These are phyloP conservation scores for Panthera leo DNA, from an alignment of 2,113 vertebrate species.

Conservation along the genomic window DNA sequence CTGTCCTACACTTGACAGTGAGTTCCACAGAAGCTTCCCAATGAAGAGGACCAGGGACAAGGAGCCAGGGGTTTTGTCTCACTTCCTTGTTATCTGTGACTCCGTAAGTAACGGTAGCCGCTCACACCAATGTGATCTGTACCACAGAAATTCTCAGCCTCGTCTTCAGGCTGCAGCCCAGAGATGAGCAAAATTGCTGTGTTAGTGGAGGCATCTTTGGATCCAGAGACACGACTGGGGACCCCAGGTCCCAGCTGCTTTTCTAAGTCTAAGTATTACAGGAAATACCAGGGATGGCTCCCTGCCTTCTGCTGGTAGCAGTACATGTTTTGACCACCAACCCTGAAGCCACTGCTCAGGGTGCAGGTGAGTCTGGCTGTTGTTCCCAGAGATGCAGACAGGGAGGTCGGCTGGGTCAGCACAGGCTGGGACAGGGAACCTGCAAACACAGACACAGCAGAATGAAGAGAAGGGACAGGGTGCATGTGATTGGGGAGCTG, in stretches of 20 bases:
- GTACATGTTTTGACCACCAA: rapidly evolving
- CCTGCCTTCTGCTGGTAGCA: neutral
- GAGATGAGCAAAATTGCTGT: neutral
- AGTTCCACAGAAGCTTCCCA: too few relatives aligned
- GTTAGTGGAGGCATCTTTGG: neutral
- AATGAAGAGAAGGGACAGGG: neutral
- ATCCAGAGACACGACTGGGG: neutral
- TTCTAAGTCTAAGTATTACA: too few relatives aligned
- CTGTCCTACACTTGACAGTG: too few relatives aligned
- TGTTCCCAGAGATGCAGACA: rapidly evolving
- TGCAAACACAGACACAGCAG: neutral
- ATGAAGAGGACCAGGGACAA: too few relatives aligned
- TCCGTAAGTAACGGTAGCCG: too few relatives aligned
- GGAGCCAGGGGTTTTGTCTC: too few relatives aligned
- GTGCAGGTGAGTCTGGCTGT: neutral
- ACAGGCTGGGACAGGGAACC: neutral
- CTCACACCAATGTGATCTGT: too few relatives aligned
- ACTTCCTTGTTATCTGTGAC: too few relatives aligned
- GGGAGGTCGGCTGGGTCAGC: neutral
- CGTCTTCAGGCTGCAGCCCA: too few relatives aligned
- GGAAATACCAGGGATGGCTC: neutral
- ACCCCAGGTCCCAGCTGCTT: neutral
- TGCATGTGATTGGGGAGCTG: neutral
- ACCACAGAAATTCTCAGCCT: neutral
- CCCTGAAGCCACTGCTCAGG: rapidly evolving